These are phyloP conservation scores for Pagrus major DNA, from an alignment of 2,113 vertebrate genomes.

Conservation along the genomic window DNA sequence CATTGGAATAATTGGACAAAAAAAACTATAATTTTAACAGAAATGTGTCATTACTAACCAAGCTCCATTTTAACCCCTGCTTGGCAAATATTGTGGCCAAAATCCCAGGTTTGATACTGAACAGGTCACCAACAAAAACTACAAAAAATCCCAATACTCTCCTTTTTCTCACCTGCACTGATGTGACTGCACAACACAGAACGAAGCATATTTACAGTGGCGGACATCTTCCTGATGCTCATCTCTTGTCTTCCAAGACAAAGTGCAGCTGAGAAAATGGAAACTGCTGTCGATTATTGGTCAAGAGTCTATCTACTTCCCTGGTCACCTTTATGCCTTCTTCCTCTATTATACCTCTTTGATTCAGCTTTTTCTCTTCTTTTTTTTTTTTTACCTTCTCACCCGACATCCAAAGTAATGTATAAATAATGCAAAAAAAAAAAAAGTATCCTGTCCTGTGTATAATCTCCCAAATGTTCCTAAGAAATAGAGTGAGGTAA, in stretches of 20 bases:
- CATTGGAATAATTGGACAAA: not conserved
- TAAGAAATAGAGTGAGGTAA: constrained; percentile 71
- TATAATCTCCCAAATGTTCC: constrained; percentile 10
- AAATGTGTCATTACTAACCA: not conserved
- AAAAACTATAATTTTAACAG: not conserved
- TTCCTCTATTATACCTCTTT: not conserved
- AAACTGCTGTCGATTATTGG: constrained; percentile 8
- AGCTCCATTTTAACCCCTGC: constrained; percentile 3
- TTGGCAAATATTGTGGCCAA: not conserved
- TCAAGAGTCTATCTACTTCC: constrained; percentile 1
- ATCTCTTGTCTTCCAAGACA: not conserved
- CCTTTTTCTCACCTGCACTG: constrained; percentile 26
- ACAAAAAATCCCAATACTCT: not conserved
- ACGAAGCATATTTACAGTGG: constrained; percentile 46
- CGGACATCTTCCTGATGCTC: not conserved
- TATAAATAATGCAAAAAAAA: constrained; percentile 48
- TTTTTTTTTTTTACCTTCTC: no score
- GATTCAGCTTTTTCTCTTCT: not conserved
- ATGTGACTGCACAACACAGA: constrained; percentile 7
- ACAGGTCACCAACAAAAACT: constrained; percentile 28
- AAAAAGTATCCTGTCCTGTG: constrained; percentile 10
- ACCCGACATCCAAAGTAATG: not conserved
- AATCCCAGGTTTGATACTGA: constrained; percentile 15
- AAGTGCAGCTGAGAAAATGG: constrained; percentile 43
- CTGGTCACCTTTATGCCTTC: not conserved